Base-by-base conservation (phyloP, 2,113 vertebrate species). In the Chionis minor region DNA sequence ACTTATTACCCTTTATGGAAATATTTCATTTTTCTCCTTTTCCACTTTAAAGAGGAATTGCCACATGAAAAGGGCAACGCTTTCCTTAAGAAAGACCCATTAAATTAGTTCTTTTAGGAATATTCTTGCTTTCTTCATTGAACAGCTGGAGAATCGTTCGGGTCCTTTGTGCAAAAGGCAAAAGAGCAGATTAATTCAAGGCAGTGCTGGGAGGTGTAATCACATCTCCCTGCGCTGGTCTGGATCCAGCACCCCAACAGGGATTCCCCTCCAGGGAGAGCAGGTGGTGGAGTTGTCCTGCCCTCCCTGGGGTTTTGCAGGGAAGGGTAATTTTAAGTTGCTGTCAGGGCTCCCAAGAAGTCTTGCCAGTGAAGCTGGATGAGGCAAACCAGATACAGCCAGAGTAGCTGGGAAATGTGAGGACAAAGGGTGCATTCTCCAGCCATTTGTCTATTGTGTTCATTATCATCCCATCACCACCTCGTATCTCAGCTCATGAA, bases 151-250 rank as follows among this genome's bases (percentile, higher is more conserved):
- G 56, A 80, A 40, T 42, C 59, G 51, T 28, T 59, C 17, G 22
- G 42, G 22, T 72, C 20, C 38, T 75, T 79, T 80, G 27, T 17
- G 35, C 32, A 70, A 73, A 79, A 73, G 17, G 35, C 30, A 73
- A 59, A 87, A 59, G 33, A 66, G 9, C n/a, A 44, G 28, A 23
- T 91, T 85, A 3, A 32, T 45, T 87, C 9, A 58, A 62, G 63
- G 19, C 2, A 4, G 19, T 52, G 15, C 26, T 65, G n/a, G 42
- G 58, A 91, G 9, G 17, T 69, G 22, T 45, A 52, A 71, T 81
- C 49, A 28, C 1, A 1, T 56, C 23, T 96, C 17, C 40, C 59
- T 73, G 70, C 0, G 1, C 3, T 0, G 2, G 9, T 73, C 42
- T 54, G 58, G 30, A 78, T 67, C 42, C 66, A 94, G 38, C 73